Base-by-base conservation (phyloP, 2,888 invertebrate genomes). In the Catocala sponsa region DNA sequence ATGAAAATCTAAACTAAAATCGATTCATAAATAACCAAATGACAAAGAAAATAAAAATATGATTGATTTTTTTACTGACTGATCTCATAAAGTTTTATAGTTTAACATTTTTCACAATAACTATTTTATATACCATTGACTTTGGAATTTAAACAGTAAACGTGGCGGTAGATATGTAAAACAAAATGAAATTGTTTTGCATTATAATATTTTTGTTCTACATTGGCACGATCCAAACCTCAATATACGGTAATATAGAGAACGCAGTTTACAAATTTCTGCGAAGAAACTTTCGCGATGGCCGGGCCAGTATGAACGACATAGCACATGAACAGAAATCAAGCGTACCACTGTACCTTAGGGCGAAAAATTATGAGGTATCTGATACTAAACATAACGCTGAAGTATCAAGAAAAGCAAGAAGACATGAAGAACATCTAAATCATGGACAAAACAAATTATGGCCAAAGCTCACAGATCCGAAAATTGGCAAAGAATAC, bases 401-500 rank as follows among this genome's bases (percentile, higher is more conserved):
- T 15, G 15, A 46, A 15, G 9, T 46, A 9, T 15, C 2, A 9
- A 6, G 7, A 38, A 38, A 38, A 38, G 35, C 35, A 6, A 4
- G 35, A 38, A 6, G 9, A 7, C 35, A 7, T 38, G 9, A 6
- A 38, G 35, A 38, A 38, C 35, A 6, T 38, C 9, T 38, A 9
- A 38, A 38, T 5, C 6, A 38, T 38, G 35, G 9, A 38, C 35
- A 38, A 9, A 2, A 38, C 25, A 25, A 2, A 38, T 7, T 9
- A 38, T 9, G 7, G 35, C 1, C 9, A 7, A 6, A 32, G 33
- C 53, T 49, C 51, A 12, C 10, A 42, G 48, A 56, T 12, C 49
- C 47, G 25, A 48, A 41, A 56, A 42, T 35, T 32, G 48, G 13
- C 13, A 33, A 12, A 10, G 12, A 12, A 56, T 13, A 48, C 13